Percentiles rank a stretch among this genome's conserved stretches.
Conservation (phyloP, 2,113 vertebrate genomes). For the Nothocercus nigrocapillus region DNA sequence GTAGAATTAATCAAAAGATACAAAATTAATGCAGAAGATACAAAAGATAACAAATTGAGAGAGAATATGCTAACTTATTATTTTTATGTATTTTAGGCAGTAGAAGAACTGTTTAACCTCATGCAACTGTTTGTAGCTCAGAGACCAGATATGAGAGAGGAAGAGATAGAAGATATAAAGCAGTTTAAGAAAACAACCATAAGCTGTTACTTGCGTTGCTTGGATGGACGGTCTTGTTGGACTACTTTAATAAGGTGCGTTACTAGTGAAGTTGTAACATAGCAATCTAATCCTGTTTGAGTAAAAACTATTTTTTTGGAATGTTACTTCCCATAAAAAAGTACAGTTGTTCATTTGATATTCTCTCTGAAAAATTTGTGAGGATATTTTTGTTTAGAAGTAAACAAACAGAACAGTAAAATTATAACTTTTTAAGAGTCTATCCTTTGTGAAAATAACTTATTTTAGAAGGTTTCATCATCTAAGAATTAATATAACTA, state of each 20-base stretch:
- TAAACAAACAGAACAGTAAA: background rate
- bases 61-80: background rate
- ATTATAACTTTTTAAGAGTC: background rate
- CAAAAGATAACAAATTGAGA: background rate
- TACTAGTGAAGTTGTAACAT: background rate
- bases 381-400: background rate
- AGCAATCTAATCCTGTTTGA: background rate
- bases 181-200: slow-evolving; percentile 99
- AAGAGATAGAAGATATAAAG: slow-evolving; percentile 95
- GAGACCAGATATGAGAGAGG: slow-evolving; percentile 95
- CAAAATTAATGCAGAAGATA: background rate
- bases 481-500: background rate
- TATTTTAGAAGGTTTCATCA: background rate
- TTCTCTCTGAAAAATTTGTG: background rate
- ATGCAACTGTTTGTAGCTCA: slow-evolving; percentile 99
- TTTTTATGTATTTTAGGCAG: slow-evolving; percentile 82
- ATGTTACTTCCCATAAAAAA: background rate
- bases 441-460: background rate
- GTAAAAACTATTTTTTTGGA: background rate
- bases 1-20: background rate
- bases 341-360: background rate
- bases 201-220: slow-evolving; percentile 97
- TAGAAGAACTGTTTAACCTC: slow-evolving; percentile 97
- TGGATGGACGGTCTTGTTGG: slow-evolving; percentile 99
- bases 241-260: slow-evolving; percentile 97